Evolutionary conservation across 1,140 invertebrate genomes (phyloP).

Genomic region (Dufourea novaeangliae): DNA sequence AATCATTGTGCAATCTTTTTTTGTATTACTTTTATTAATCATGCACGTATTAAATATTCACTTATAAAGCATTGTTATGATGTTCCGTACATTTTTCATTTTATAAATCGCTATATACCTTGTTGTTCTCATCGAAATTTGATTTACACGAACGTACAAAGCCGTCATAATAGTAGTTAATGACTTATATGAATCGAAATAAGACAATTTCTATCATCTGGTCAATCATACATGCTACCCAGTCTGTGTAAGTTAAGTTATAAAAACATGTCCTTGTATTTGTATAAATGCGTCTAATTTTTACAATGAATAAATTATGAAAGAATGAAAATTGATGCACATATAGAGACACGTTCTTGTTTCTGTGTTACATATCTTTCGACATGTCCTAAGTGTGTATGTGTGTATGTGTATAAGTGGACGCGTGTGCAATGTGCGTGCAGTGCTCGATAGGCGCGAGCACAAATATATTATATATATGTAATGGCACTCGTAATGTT

Average conservation of each 20-base stretch:
- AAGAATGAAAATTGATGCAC: background rate
- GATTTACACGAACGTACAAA: constrained; percentile 22
- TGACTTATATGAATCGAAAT: constrained; percentile 5
- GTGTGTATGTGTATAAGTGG: constrained; percentile 15
- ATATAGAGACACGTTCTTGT: constrained; percentile 22
- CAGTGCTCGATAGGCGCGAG: background rate
- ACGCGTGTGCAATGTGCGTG: background rate
- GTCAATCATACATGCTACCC: background rate
- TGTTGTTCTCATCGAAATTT: constrained; percentile 4
- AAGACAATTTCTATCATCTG: background rate
- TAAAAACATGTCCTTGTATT: constrained; percentile 35
- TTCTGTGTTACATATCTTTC: constrained; percentile 47
- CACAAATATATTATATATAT: constrained; percentile 24
- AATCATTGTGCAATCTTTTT: constrained; percentile 12
- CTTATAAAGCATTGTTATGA: constrained; percentile 30
- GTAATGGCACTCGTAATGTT: constrained; percentile 49
- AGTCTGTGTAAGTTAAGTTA: constrained; percentile 31
- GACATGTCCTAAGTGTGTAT: background rate
- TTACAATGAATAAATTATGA: constrained; percentile 36
- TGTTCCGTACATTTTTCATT: constrained; percentile 19
- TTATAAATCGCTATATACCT: constrained; percentile 32
- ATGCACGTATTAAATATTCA: constrained; percentile 16
- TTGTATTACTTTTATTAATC: constrained; percentile 10
- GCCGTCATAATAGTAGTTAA: constrained; percentile 11
- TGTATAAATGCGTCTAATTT: constrained; percentile 35